These are phyloP conservation scores for Bombus pascuorum DNA, from an alignment of 1,140 invertebrate genomes.

Conservation along the genomic window DNA sequence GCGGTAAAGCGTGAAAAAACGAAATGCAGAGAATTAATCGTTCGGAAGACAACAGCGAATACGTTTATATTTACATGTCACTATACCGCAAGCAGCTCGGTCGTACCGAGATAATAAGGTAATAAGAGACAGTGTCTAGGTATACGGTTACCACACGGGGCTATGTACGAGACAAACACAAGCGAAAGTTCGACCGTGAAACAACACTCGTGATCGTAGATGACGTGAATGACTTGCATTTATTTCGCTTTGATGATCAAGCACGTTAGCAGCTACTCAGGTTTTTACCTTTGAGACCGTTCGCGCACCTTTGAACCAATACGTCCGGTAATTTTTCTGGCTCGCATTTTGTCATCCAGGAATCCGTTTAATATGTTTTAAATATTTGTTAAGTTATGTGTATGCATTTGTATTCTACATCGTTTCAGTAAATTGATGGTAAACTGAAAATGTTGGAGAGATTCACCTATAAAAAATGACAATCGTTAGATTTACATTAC, in stretches of 20 bases:
- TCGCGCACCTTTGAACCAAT: slow-evolving; percentile 31
- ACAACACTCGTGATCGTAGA: slow-evolving; percentile 69
- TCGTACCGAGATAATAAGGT: neutral
- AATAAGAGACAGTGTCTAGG: neutral
- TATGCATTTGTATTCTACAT: neutral
- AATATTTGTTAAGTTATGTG: neutral
- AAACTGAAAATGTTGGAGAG: neutral
- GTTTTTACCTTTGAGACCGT: slow-evolving; percentile 24
- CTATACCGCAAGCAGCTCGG: neutral
- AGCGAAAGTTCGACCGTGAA: slow-evolving; percentile 56
- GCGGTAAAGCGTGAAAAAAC: neutral
- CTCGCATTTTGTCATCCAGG: neutral
- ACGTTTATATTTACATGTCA: slow-evolving; percentile 16
- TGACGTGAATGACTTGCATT: slow-evolving; percentile 68
- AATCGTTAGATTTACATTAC: neutral
- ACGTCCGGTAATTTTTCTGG: neutral
- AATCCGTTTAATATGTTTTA: neutral
- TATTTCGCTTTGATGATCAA: slow-evolving; percentile 39
- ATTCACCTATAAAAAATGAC: neutral
- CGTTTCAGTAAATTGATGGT: neutral
- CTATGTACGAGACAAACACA: slow-evolving; percentile 8
- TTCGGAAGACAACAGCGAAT: neutral
- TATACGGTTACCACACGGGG: neutral
- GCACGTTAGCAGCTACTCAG: slow-evolving; percentile 16
- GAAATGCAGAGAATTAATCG: neutral